A percentile compares a stretch with the other conserved stretches of the same genome.
Evolutionary conservation across 2,797 vertebrate species (phyloP).

Genomic region (Ptychadena robeensis): DNA sequence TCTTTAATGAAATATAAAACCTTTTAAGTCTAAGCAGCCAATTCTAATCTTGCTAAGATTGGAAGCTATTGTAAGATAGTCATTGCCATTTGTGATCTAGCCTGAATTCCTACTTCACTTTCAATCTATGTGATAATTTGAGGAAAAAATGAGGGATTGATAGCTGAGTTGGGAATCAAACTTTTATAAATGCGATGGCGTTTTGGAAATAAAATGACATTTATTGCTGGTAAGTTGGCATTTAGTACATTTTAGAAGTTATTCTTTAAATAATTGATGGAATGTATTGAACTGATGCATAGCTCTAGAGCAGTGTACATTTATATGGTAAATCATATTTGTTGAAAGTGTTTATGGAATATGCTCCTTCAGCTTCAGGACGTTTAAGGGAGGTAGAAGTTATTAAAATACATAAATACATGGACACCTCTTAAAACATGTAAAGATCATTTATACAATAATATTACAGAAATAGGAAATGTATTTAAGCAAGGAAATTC

Average conservation of each 20-base stretch:
- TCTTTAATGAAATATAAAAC: slow-evolving; percentile 38
- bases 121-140: slow-evolving; percentile 40
- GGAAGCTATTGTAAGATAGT: slow-evolving; percentile 25
- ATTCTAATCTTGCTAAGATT: slow-evolving; percentile 26
- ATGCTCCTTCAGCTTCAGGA: no score
- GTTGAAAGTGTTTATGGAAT: no score
- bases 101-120: slow-evolving; percentile 45
- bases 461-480: no score
- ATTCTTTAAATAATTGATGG: not conserved
- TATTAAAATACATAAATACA: no score
- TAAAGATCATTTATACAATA: no score
- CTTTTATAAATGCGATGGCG: slow-evolving; percentile 18
- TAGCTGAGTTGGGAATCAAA: slow-evolving; percentile 10
- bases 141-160: slow-evolving; percentile 27
- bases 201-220: not conserved
- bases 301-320: no score
- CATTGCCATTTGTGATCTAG: slow-evolving; percentile 34
- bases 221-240: not conserved
- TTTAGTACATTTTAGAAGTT: slow-evolving; percentile 4
- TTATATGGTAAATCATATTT: no score
- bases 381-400: no score
- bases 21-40: slow-evolving; percentile 26
- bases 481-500: no score
- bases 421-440: no score
- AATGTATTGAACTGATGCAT: no score